Evolutionary conservation across 2,113 vertebrate genomes (phyloP).

Genomic region (Esox niger): DNA sequence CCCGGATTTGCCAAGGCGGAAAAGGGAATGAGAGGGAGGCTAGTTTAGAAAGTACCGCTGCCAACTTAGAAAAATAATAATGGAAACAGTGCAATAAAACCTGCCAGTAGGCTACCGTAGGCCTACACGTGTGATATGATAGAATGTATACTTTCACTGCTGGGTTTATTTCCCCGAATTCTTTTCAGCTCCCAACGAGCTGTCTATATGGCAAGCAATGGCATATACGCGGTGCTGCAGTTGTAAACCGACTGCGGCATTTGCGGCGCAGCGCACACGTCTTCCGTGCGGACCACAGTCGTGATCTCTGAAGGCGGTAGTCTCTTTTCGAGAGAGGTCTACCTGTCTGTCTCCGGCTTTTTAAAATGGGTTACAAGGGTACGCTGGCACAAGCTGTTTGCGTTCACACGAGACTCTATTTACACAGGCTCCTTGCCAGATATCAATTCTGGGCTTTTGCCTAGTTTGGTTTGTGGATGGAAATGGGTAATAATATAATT

Average conservation of each 20-base stretch:
- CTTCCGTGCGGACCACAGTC: slow-evolving; percentile 25
- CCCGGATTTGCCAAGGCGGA: background rate
- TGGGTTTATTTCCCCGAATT: slow-evolving; percentile 32
- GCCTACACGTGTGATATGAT: slow-evolving; percentile 30
- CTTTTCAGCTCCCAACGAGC: slow-evolving; percentile 28
- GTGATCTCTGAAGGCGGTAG: slow-evolving; percentile 35
- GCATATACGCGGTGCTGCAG: background rate
- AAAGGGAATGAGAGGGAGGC: background rate
- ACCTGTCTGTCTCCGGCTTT: slow-evolving; percentile 15
- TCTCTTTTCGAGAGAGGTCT: slow-evolving; percentile 21
- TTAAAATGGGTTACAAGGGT: slow-evolving; percentile 58
- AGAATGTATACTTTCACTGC: slow-evolving; percentile 39
- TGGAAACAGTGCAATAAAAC: background rate
- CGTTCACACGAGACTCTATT: slow-evolving; percentile 60
- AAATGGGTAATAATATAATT: slow-evolving; percentile 48
- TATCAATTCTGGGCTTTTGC: slow-evolving; percentile 45
- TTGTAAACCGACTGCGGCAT: slow-evolving; percentile 40
- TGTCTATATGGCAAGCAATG: slow-evolving; percentile 28
- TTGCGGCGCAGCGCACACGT: slow-evolving; percentile 1
- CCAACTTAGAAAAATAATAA: background rate
- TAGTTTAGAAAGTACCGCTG: background rate
- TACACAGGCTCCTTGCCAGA: slow-evolving; percentile 56
- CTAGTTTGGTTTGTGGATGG: slow-evolving; percentile 37
- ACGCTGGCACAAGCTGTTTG: slow-evolving; percentile 49
- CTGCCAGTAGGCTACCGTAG: background rate